Base-by-base conservation (phyloP, 2,888 invertebrate species). In the Zonitis immaculata region DNA sequence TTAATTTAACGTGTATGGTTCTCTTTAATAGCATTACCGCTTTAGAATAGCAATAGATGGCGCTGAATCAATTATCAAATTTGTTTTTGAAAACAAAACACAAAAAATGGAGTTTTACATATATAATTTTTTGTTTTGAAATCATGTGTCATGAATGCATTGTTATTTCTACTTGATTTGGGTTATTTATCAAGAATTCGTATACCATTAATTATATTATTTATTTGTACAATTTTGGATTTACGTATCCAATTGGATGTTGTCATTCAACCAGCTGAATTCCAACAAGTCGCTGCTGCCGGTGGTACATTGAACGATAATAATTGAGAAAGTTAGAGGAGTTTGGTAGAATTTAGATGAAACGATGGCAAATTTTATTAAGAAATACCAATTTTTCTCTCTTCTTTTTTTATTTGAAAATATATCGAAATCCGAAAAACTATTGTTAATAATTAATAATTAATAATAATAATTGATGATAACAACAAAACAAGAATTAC, bases 101-200 rank as follows among this genome's bases (percentile, higher is more conserved):
- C n/a, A n/a, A n/a, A n/a, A n/a, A n/a, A n/a, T n/a, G n/a, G n/a
- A n/a, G n/a, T n/a, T n/a, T n/a, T n/a, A n/a, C n/a, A n/a, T n/a
- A n/a, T n/a, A n/a, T n/a, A n/a, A n/a, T n/a, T n/a, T n/a, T n/a
- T n/a, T n/a, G n/a, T n/a, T n/a, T n/a, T n/a, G n/a, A n/a, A n/a
- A n/a, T n/a, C n/a, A n/a, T n/a, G n/a, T n/a, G n/a, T n/a, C n/a
- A n/a, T n/a, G n/a, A n/a, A n/a, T 25, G 12, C 30, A 7, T 76
- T 88, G 56, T 70, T 87, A 48, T 88, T 88, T 70, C 78, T 89
- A 60, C 79, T 88, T 30, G 82, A 84, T 59, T 76, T 89, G 61
- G 88, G 87, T 2, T 89, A 87, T 87, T 82, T 83, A 58, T 84
- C 84, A 44, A 80, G 86, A 35, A 77, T 85, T 55, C 80, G 85